These are phyloP conservation scores for Ostrea denselamellosa DNA, from an alignment of 1,140 invertebrate species.

Conservation along the genomic window DNA sequence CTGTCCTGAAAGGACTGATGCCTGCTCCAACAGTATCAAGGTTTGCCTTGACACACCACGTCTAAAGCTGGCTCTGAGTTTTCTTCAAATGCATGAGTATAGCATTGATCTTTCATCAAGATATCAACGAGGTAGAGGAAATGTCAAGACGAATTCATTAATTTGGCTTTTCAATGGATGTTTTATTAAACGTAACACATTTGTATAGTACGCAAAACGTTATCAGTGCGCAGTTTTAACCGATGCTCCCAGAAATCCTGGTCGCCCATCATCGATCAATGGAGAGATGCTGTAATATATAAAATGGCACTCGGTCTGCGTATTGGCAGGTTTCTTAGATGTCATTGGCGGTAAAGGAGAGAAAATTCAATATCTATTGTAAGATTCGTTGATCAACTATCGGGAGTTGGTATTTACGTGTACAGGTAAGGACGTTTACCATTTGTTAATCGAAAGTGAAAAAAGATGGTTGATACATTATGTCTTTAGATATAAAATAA, in stretches of 20 bases:
- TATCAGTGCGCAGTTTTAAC: neutral
- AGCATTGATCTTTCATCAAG: no score
- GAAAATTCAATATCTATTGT: conserved; percentile 6
- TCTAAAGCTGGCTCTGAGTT: no score
- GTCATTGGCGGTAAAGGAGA: neutral
- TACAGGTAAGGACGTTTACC: neutral
- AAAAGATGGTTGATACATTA: no score
- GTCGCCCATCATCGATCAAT: conserved; percentile 22
- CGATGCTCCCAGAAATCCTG: neutral
- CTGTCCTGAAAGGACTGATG: no score
- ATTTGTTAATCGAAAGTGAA: no score
- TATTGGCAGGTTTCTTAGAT: conserved; percentile 5
- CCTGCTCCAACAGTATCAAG: no score
- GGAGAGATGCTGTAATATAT: neutral
- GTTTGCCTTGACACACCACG: no score
- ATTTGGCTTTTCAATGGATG: no score
- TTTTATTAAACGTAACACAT: neutral
- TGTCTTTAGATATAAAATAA: no score
- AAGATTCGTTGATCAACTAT: neutral
- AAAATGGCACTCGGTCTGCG: neutral
- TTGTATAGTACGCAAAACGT: neutral
- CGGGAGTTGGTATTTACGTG: neutral
- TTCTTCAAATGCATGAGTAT: no score
- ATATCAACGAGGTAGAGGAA: no score
- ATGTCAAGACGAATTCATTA: no score